A percentile compares a stretch with the other conserved stretches of the same genome.
Conservation (phyloP, 2,888 invertebrate species). For the Tetanocera ferruginea region DNA sequence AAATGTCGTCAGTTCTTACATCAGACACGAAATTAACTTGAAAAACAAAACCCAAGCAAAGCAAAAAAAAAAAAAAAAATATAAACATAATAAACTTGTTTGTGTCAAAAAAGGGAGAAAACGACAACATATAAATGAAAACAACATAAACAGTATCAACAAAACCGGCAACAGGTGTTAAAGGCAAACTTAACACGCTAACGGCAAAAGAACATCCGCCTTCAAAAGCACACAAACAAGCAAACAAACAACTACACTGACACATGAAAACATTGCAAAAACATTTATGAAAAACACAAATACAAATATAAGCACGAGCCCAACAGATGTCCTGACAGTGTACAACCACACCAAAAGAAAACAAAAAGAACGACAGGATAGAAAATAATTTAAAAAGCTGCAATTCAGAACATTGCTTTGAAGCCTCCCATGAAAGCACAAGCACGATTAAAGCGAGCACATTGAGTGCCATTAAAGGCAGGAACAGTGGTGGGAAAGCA, state of each 20-base stretch:
- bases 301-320: conserved; percentile 8
- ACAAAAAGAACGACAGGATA: neutral
- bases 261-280: neutral
- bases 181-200: neutral
- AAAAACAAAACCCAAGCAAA: neutral
- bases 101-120: neutral
- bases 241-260: neutral
- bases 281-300: neutral
- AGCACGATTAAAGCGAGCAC: too few relatives aligned
- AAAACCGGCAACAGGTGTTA: conserved; percentile 3
- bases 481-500: neutral
- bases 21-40: too few relatives aligned
- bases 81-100: neutral
- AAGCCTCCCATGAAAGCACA: neutral
- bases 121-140: neutral
- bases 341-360: neutral
- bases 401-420: neutral
- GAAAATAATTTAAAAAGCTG: conserved; percentile 18
- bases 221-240: neutral
- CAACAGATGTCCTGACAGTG: conserved; percentile 14
- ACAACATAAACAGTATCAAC: neutral
- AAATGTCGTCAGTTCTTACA: too few relatives aligned
- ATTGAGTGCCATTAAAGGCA: neutral
- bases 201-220: conserved; percentile 2
- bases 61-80: neutral